Evolutionary conservation across 2,888 invertebrate species (phyloP), one percentile per base, ranked within the genome.

Genomic region (Synanthedon formicaeformis): DNA sequence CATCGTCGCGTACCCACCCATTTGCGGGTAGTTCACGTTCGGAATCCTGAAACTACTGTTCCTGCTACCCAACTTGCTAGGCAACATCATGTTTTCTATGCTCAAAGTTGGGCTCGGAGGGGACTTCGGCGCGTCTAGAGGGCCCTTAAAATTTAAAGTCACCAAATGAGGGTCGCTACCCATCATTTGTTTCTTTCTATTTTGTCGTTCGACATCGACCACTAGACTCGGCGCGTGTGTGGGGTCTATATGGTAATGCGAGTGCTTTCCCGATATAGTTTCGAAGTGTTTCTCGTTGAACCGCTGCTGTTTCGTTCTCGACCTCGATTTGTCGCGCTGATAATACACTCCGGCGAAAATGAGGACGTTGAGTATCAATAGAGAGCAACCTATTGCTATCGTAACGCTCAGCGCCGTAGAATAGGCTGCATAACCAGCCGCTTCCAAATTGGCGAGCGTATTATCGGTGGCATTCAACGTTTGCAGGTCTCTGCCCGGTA

Each of bases 281-380:
- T 94, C 94, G 66, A 94, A 94, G 61, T 90, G 89, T 68, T 91
- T 90, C 73, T 90, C 89, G 64, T 88, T 92, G 61, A 93, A 90
- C 63, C 92, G 90, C 65, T 93, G 93, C 71, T 94, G 93, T 75
- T 94, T 94, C 13, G 72, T 66, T 16, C 84, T 71, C 2, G 85
- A 84, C 63, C 93, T 88, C 51, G 93, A 92, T 78, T 94, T 93
- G 67, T 92, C 92, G 52, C 92, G 75, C 73, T 95, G 95, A 73
- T 95, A 95, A 76, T 94, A 95, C 8, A 95, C 93, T 2, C 94
- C 94, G 52, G 94, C 94, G 71, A 95, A 95, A 66, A 95, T 94
- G 48, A 95, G 83, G 52, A 95, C 92, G 79, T 95, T 95, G 40
- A 95, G 85, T 61, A 95, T 93, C 52, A 95, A 87, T 53, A 96